These are phyloP conservation scores for Enteromius radiatus DNA, from an alignment of 2,797 vertebrate species.

Conservation along the genomic window DNA sequence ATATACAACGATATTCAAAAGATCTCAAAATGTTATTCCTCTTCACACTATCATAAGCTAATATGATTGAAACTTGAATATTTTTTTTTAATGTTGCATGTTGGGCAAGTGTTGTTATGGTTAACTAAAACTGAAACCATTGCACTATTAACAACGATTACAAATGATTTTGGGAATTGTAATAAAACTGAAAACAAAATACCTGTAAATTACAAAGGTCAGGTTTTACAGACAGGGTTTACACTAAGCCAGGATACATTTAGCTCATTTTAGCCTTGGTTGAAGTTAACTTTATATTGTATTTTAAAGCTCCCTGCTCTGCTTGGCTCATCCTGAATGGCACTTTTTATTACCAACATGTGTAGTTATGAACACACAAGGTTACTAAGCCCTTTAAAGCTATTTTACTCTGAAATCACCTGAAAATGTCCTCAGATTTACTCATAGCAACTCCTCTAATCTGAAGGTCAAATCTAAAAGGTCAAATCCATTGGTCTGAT, in stretches of 20 bases:
- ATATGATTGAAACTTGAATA: not conserved
- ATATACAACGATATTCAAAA: not conserved
- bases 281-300: not conserved
- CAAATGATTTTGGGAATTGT: not conserved
- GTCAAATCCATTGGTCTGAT: constrained; percentile 5
- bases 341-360: not conserved
- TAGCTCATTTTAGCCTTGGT: constrained; percentile 3
- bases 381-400: not conserved
- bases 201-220: too few species aligned
- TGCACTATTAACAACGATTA: not conserved
- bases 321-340: not conserved
- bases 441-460: not conserved
- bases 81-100: not conserved
- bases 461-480: not conserved
- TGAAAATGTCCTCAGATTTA: constrained; percentile 1
- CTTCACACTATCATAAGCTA: not conserved
- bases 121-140: not conserved
- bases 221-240: too few species aligned
- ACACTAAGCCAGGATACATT: too few species aligned
- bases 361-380: constrained; percentile 18
- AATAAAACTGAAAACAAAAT: not conserved
- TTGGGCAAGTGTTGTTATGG: not conserved
- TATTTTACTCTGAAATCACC: not conserved
- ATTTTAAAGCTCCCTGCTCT: not conserved
- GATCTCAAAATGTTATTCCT: not conserved